Percentiles rank a stretch among this genome's conserved stretches.
These are phyloP conservation scores for Sinotaia quadrata DNA, from an alignment of 2,888 invertebrate genomes.

Conservation along the genomic window DNA sequence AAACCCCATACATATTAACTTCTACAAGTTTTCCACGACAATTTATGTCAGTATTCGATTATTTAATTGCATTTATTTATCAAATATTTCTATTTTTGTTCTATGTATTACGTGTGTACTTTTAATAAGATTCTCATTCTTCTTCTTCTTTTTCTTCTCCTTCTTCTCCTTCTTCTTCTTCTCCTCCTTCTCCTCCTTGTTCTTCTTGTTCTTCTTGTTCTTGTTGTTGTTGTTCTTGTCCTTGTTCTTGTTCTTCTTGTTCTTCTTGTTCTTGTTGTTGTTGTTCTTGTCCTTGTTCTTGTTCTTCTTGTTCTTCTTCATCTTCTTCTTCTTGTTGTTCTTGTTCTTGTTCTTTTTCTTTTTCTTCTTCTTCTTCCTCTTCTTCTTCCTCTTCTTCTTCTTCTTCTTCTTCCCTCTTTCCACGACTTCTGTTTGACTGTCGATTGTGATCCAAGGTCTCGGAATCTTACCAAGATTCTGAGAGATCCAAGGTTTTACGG, in stretches of 20 bases:
- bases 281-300: not conserved
- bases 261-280: not conserved
- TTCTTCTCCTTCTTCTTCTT: conserved; percentile 3
- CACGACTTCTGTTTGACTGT: no score
- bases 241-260: not conserved
- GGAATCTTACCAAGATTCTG: no score
- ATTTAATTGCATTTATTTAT: not conserved
- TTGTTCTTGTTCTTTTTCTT: not conserved
- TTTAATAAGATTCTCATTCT: not conserved
- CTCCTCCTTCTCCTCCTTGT: not conserved
- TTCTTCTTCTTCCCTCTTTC: no score
- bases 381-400: not conserved
- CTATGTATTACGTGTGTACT: no score
- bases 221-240: not conserved
- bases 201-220: not conserved
- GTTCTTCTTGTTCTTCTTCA: not conserved
- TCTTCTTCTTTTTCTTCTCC: not conserved
- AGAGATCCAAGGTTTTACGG: no score
- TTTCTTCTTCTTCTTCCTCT: not conserved
- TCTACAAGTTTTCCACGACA: not conserved
- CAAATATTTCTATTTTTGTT: not conserved
- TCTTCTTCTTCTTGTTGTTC: not conserved
- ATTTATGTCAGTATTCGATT: not conserved
- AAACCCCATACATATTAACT: no score
- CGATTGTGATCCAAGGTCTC: no score